Conservation (phyloP, 1,140 invertebrate genomes). For the Drosophila pandora region DNA sequence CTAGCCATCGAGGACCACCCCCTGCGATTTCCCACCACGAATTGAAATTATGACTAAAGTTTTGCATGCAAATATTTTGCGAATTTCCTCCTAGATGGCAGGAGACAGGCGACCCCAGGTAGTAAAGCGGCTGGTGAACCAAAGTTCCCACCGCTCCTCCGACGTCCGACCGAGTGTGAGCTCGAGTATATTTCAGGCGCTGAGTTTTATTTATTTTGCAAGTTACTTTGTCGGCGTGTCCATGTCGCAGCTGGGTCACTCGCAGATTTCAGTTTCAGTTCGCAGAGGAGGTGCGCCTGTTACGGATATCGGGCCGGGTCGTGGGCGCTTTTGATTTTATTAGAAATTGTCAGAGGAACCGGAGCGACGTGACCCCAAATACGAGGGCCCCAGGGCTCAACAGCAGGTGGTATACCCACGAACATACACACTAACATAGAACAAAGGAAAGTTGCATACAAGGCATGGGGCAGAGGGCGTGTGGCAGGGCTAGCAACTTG, state of each 20-base stretch:
- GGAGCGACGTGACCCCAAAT: conserved; percentile 59
- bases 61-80: conserved; percentile 81
- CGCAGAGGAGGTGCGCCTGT: conserved; percentile 44
- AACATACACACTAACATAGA: conserved; percentile 25
- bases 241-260: conserved; percentile 42
- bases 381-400: conserved; percentile 14
- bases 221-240: conserved; percentile 45
- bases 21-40: conserved; percentile 14
- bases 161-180: background rate
- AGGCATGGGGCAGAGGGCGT: conserved; percentile 15
- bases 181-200: conserved; percentile 48
- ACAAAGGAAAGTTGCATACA: conserved; percentile 45
- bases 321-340: conserved; percentile 73
- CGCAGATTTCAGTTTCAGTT: conserved; percentile 42
- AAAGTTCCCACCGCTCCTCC: conserved; percentile 55
- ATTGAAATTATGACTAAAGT: conserved; percentile 78
- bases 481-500: conserved; percentile 11
- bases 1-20: background rate
- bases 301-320: conserved; percentile 61
- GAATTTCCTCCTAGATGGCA: conserved; percentile 60
- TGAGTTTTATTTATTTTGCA: conserved; percentile 70
- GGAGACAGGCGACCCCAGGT: conserved; percentile 31
- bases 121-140: conserved; percentile 54
- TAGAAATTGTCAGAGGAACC: conserved; percentile 70
- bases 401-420: conserved; percentile 36